A percentile compares a stretch with the other conserved stretches of the same genome.
phyloP scores from a whole-genome alignment of 2,113 vertebrate genomes.

The Aleadryas rufinucha region DNA sequence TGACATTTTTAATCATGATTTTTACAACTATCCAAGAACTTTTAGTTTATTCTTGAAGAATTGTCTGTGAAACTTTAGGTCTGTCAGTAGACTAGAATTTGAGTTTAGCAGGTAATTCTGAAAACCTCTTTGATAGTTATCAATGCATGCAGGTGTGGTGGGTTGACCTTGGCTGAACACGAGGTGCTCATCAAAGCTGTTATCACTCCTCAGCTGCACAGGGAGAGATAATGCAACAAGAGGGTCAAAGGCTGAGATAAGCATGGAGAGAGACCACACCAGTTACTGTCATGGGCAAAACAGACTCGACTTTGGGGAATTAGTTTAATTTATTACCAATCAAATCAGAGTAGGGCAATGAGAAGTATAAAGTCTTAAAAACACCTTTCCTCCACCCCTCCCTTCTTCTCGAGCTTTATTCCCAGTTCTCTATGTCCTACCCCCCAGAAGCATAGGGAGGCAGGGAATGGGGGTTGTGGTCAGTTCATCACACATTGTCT shows the following conservation, averaged over 20 bases:
- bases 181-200: not conserved
- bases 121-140: not conserved
- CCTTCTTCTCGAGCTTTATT: not conserved
- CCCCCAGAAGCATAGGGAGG: not conserved
- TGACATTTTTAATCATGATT: not conserved
- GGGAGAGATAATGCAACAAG: not conserved
- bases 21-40: not conserved
- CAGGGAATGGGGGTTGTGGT: not conserved
- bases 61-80: not conserved
- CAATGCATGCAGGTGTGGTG: not conserved
- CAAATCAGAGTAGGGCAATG: not conserved
- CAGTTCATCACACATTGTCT: not conserved
- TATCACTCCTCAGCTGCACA: not conserved
- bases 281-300: not conserved
- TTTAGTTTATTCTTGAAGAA: not conserved
- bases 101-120: not conserved
- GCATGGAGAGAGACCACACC: not conserved
- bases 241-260: not conserved
- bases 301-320: rapidly evolving
- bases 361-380: not conserved
- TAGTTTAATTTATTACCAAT: not conserved
- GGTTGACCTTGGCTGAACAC: not conserved
- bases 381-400: not conserved
- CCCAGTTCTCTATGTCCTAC: not conserved
- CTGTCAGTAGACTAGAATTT: not conserved